Percentiles rank a stretch among this genome's conserved stretches.
phyloP scores from a whole-genome alignment of 2,888 invertebrate species.

The Stenchaetothrips biformis region DNA sequence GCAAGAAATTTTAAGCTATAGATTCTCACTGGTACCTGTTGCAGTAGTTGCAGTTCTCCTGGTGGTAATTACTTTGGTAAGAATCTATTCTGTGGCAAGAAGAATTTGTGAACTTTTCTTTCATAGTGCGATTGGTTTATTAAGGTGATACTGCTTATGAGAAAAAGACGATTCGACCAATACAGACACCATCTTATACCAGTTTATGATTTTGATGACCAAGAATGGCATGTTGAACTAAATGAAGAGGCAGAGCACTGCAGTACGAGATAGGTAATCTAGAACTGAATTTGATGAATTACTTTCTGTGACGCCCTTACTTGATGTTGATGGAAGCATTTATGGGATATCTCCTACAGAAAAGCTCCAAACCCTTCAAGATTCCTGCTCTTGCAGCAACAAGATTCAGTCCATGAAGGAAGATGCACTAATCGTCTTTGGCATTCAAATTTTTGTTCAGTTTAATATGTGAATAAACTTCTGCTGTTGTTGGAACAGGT shows the following conservation, averaged over 20 bases:
- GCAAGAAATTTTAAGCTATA: background rate
- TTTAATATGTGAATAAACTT: background rate
- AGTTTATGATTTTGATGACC: constrained; percentile 59
- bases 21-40: background rate
- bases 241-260: constrained; percentile 42
- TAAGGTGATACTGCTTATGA: constrained; percentile 52
- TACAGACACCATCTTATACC: constrained; percentile 61
- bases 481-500: background rate
- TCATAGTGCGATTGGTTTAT: constrained; percentile 33
- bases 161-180: constrained; percentile 53
- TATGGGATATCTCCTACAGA: background rate
- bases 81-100: background rate
- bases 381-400: background rate
- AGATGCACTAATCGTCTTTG: background rate
- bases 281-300: background rate
- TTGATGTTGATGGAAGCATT: constrained; percentile 13
- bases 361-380: background rate
- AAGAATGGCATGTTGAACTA: constrained; percentile 61
- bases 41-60: background rate
- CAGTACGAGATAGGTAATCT: background rate
- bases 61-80: background rate
- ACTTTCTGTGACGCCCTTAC: constrained; percentile 30
- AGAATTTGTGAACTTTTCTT: background rate
- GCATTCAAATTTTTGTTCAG: background rate
- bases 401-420: background rate